phyloP scores from a whole-genome alignment of 2,888 invertebrate genomes.

The Tenodera sinensis region DNA sequence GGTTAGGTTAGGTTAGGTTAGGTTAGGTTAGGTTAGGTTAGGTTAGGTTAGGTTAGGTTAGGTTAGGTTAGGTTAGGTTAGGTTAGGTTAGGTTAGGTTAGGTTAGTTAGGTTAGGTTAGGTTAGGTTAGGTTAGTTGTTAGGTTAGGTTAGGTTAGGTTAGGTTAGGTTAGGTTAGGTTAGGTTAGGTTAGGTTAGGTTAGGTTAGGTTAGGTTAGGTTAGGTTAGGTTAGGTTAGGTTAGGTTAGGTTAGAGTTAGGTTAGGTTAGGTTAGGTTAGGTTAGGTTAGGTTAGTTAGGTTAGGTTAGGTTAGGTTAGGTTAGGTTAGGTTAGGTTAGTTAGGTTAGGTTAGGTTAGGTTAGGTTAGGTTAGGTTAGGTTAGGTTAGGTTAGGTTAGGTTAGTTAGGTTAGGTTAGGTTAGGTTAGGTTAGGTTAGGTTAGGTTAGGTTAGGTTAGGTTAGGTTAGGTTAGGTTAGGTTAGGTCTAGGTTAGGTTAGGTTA shows the following conservation, averaged over 20 bases:
- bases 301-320: conserved; percentile 35
- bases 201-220: conserved; percentile 14
- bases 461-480: conserved; percentile 29
- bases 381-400: too few species aligned
- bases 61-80: conserved; percentile 1
- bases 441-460: conserved; percentile 20
- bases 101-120: conserved; percentile 17
- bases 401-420: conserved; percentile 17
- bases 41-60: conserved; percentile 19
- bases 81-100: conserved; percentile 28
- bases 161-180: conserved; percentile 28
- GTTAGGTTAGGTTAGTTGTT: conserved; percentile 25
- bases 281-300: not conserved
- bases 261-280: conserved; percentile 13
- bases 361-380: too few species aligned
- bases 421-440: not conserved
- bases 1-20: conserved; percentile 31
- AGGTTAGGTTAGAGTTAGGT: conserved; percentile 13
- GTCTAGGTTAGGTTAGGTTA: conserved; percentile 25
- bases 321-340: conserved; percentile 32
- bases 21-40: conserved; percentile 28
- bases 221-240: conserved; percentile 11
- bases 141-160: conserved; percentile 20
- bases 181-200: not conserved
- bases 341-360: too few species aligned